Evolutionary conservation across 2,888 invertebrate genomes (phyloP).

Genomic region (Chrysopilus asiliformis): DNA sequence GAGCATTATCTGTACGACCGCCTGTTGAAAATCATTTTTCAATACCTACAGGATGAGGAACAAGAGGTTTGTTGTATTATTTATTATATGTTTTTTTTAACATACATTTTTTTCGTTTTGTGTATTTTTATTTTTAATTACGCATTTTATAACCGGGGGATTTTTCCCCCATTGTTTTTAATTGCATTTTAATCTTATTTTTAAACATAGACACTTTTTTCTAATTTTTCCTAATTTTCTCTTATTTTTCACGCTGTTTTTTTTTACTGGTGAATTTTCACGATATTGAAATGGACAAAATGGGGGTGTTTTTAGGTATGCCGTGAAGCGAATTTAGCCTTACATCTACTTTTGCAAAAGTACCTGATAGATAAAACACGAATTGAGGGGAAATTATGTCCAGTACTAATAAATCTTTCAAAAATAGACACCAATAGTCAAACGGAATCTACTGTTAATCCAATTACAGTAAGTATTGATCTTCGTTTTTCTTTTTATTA

Average conservation of each 20-base stretch:
- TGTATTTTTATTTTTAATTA: no score
- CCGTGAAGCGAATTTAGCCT: conserved; percentile 7
- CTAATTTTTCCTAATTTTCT: no score
- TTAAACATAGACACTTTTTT: no score
- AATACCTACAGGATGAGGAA: conserved; percentile 10
- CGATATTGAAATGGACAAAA: no score
- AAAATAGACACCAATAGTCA: conserved; percentile 3
- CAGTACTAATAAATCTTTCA: conserved; percentile 7
- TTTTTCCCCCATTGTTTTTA: no score
- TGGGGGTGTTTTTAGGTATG: conserved; percentile 12
- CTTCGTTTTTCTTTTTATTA: no score
- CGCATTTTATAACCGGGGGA: no score
- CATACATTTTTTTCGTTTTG: neutral
- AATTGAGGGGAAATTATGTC: conserved; percentile 11
- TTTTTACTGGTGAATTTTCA: no score
- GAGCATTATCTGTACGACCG: conserved; percentile 13
- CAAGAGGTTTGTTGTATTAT: neutral
- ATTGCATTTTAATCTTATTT: no score
- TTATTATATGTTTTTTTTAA: neutral
- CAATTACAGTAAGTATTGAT: conserved; percentile 9
- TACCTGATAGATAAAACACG: conserved; percentile 9
- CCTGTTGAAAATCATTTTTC: conserved; percentile 12
- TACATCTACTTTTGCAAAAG: conserved; percentile 8
- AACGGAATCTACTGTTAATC: conserved; percentile 6
- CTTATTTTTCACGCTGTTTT: no score